These are phyloP conservation scores for Euwallacea fornicatus DNA, from an alignment of 1,140 invertebrate genomes.

Conservation along the genomic window DNA sequence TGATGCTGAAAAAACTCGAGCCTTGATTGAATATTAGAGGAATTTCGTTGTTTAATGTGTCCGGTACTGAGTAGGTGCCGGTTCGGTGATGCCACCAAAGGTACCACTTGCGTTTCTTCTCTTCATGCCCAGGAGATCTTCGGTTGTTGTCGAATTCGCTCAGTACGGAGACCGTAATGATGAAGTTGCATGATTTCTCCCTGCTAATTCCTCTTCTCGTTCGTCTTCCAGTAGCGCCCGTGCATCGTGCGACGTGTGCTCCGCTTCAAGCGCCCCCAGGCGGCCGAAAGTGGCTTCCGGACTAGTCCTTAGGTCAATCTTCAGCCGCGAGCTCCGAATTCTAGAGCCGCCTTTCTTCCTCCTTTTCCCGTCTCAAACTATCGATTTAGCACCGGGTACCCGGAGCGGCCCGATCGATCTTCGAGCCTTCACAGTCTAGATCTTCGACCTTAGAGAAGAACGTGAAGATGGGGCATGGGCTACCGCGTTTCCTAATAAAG, in stretches of 20 bases:
- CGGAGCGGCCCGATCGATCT: too few species aligned
- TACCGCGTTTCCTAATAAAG: neutral
- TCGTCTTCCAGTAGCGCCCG: neutral
- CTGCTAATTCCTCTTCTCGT: neutral
- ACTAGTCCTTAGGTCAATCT: neutral
- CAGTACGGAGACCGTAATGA: too few species aligned
- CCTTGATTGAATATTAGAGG: neutral
- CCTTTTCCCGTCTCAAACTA: too few species aligned
- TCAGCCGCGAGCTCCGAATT: neutral
- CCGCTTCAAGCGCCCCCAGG: neutral
- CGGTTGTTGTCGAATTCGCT: too few species aligned
- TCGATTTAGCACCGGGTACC: too few species aligned
- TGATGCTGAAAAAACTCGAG: constrained; percentile 6
- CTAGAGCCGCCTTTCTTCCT: neutral
- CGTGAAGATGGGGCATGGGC: neutral
- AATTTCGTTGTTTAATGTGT: too few species aligned
- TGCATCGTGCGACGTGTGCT: constrained; percentile 13
- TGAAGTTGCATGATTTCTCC: too few species aligned
- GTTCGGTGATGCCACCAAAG: too few species aligned
- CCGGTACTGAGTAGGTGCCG: too few species aligned
- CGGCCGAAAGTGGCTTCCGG: neutral
- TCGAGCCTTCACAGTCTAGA: neutral
- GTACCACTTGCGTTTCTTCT: too few species aligned
- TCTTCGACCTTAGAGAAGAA: neutral
- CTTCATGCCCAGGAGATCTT: too few species aligned